These are phyloP conservation scores for Hydriomena furcata DNA, from an alignment of 2,888 invertebrate species.

Conservation along the genomic window DNA sequence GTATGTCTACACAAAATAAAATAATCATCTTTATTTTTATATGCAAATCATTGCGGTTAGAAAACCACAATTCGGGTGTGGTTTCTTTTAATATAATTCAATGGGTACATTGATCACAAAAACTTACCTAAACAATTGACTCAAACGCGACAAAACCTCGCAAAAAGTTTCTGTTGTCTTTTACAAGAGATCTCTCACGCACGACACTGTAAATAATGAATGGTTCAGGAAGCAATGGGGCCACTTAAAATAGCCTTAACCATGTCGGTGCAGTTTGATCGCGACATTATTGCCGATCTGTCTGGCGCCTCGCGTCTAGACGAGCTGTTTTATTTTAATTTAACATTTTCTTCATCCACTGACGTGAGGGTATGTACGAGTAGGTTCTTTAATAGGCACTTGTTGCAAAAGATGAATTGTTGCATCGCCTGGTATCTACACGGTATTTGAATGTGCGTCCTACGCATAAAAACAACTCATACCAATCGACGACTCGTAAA, in stretches of 20 bases:
- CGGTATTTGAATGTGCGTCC: slow-evolving; percentile 16
- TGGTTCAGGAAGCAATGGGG: slow-evolving; percentile 51
- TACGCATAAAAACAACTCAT: slow-evolving; percentile 23
- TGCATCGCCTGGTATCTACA: slow-evolving; percentile 17
- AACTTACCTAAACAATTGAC: background rate
- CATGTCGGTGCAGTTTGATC: slow-evolving; percentile 47
- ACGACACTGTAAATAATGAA: slow-evolving; percentile 39
- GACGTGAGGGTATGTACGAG: slow-evolving; percentile 23
- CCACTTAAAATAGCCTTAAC: slow-evolving; percentile 56
- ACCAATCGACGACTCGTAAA: slow-evolving; percentile 29
- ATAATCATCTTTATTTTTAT: too few species aligned
- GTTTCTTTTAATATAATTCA: too few species aligned
- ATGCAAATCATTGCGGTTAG: too few species aligned
- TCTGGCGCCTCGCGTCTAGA: slow-evolving; percentile 59
- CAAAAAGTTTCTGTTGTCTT: slow-evolving; percentile 19
- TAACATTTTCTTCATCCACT: slow-evolving; percentile 41
- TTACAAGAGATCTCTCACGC: slow-evolving; percentile 24
- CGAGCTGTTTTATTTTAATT: slow-evolving; percentile 49
- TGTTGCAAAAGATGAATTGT: slow-evolving; percentile 33
- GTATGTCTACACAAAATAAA: too few species aligned
- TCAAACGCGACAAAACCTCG: too few species aligned
- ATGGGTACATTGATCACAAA: background rate
- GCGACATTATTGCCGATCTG: slow-evolving; percentile 38
- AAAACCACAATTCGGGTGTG: too few species aligned
- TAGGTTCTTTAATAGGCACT: slow-evolving; percentile 35